Percentiles rank a stretch among this genome's conserved stretches.
Conservation (phyloP, 1,140 invertebrate species). For the Achatina immaculata region DNA sequence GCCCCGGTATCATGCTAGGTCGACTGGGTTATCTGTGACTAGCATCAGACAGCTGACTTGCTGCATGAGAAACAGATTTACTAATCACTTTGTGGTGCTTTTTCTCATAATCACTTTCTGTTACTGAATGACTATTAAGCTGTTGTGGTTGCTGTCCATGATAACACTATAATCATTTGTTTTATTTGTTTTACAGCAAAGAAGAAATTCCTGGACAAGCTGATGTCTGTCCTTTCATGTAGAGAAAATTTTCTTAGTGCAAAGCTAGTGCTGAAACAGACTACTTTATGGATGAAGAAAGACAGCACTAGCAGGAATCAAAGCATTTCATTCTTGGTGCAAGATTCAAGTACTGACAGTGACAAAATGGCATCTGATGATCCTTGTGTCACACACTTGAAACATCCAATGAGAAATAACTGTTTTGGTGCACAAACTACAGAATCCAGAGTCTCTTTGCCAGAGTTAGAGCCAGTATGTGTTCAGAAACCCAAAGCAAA, state of each 20-base stretch:
- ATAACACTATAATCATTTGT: not conserved
- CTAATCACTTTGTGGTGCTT: not conserved
- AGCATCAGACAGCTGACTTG: not conserved
- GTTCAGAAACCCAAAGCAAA: not conserved
- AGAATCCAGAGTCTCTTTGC: not conserved
- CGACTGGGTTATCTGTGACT: no score
- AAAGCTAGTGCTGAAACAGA: not conserved
- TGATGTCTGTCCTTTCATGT: not conserved
- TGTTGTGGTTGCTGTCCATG: no score
- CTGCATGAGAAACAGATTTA: not conserved
- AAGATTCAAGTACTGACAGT: not conserved
- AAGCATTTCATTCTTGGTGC: not conserved
- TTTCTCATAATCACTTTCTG: not conserved
- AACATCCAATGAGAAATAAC: not conserved
- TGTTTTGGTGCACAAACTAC: not conserved
- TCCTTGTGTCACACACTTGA: not conserved
- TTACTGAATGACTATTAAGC: not conserved
- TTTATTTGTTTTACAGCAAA: not conserved
- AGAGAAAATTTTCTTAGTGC: not conserved
- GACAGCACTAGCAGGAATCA: not conserved
- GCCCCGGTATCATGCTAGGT: no score
- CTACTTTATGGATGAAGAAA: no score
- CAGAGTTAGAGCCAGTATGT: not conserved
- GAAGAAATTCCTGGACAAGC: slow-evolving; percentile 19
- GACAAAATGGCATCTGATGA: not conserved